Evolutionary conservation across 2,113 vertebrate genomes (phyloP).

Genomic region (Menura novaehollandiae): DNA sequence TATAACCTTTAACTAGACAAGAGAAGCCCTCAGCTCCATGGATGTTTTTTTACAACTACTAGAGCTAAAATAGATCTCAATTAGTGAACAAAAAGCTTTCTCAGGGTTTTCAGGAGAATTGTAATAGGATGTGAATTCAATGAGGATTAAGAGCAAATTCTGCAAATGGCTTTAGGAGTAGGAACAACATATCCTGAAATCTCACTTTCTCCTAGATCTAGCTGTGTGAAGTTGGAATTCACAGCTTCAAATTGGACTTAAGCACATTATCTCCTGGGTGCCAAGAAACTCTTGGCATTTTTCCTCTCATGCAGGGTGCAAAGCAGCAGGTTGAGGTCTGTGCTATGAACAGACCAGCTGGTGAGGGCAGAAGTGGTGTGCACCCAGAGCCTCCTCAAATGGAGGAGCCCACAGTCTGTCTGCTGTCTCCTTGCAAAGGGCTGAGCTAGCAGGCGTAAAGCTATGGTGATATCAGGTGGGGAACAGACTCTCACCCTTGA

Average conservation of each 20-base stretch:
- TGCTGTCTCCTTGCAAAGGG: not conserved
- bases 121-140: not conserved
- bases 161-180: not conserved
- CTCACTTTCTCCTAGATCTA: not conserved
- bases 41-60: not conserved
- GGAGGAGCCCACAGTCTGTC: not conserved
- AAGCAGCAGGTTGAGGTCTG: not conserved
- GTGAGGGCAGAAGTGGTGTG: not conserved
- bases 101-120: not conserved
- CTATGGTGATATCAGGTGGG: not conserved
- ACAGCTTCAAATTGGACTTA: not conserved
- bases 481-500: not conserved
- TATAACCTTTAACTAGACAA: not conserved
- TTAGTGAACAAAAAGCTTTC: constrained; percentile 12
- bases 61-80: constrained; percentile 41
- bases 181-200: not conserved
- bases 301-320: not conserved
- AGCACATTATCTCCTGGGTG: not conserved
- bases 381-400: not conserved
- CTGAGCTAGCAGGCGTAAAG: not conserved
- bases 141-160: constrained; percentile 11
- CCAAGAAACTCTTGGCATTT: not conserved
- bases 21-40: not conserved
- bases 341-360: not conserved
- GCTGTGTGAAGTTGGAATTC: not conserved